Evolutionary conservation across 2,888 invertebrate species (phyloP).

Genomic region (Agonopterix subpropinquella): DNA sequence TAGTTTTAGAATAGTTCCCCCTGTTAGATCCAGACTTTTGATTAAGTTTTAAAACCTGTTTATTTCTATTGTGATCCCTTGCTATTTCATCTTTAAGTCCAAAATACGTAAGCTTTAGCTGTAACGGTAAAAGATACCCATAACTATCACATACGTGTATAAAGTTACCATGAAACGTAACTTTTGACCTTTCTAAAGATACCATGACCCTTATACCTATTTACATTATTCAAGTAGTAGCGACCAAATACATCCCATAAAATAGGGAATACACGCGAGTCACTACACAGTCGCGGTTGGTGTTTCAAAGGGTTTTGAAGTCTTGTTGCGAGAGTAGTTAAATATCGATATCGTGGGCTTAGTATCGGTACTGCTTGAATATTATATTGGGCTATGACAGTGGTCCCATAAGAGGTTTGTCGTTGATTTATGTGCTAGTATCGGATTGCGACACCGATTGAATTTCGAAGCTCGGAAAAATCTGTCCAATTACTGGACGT

Average conservation of each 20-base stretch:
- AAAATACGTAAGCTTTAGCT: slow-evolving; percentile 22
- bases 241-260: too few species aligned
- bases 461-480: slow-evolving; percentile 32
- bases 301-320: too few species aligned
- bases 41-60: slow-evolving; percentile 15
- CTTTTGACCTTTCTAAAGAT: slow-evolving; percentile 22
- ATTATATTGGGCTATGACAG: not conserved
- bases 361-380: too few species aligned
- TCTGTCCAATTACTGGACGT: slow-evolving; percentile 33
- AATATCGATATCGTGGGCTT: too few species aligned
- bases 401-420: slow-evolving; percentile 32
- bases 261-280: too few species aligned
- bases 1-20: slow-evolving; percentile 42
- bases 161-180: slow-evolving; percentile 63
- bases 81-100: slow-evolving; percentile 30
- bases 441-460: slow-evolving; percentile 38
- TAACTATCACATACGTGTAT: slow-evolving; percentile 4
- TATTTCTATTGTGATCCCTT: slow-evolving; percentile 17
- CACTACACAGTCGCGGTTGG: slow-evolving; percentile 5
- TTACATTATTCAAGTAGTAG: too few species aligned
- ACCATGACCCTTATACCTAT: slow-evolving; percentile 8
- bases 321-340: too few species aligned
- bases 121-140: too few species aligned
- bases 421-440: slow-evolving; percentile 34
- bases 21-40: slow-evolving; percentile 10